These are phyloP conservation scores for Platichthys flesus DNA, from an alignment of 2,113 vertebrate genomes.

Conservation along the genomic window DNA sequence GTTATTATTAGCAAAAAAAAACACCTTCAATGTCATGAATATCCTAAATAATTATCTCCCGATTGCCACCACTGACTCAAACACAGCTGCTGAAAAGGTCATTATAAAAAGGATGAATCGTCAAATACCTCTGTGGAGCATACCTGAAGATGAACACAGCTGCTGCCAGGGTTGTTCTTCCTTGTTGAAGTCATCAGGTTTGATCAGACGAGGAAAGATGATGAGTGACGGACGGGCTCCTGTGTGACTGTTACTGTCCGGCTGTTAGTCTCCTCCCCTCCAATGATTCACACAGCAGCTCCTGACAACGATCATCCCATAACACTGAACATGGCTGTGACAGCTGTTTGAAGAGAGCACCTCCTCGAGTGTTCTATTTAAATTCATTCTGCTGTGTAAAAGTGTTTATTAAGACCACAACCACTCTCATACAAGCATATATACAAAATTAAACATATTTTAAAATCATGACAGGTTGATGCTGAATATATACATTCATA, in stretches of 20 bases:
- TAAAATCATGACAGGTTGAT: no score
- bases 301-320: neutral
- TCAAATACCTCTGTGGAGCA: constrained; percentile 31
- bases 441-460: no score
- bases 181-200: constrained; percentile 14
- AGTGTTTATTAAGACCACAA: no score
- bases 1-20: neutral
- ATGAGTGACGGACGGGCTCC: neutral
- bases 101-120: neutral
- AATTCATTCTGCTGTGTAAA: neutral
- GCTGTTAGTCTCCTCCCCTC: constrained; percentile 41
- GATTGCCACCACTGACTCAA: neutral
- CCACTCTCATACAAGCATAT: no score
- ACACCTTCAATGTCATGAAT: neutral
- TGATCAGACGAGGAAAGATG: constrained; percentile 4
- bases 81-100: neutral
- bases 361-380: neutral
- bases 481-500: no score
- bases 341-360: neutral
- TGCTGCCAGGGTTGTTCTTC: neutral
- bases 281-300: neutral
- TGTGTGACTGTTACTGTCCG: neutral
- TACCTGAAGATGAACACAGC: neutral
- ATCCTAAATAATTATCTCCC: neutral
- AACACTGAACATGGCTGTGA: neutral